Conservation (phyloP, 2,888 invertebrate species). For the Ischnura elegans region DNA sequence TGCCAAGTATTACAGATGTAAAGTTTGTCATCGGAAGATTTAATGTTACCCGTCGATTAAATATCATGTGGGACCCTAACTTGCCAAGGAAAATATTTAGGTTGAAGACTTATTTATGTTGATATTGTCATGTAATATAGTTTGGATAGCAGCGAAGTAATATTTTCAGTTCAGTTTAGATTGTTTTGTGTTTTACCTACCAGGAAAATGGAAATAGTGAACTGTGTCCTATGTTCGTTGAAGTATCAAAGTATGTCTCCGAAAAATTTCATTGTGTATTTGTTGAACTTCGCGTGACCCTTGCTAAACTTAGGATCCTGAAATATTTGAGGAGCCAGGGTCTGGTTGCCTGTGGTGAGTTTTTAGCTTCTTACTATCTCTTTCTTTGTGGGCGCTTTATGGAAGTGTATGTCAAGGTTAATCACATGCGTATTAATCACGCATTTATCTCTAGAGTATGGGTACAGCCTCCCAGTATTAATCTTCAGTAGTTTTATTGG, state of each 20-base stretch:
- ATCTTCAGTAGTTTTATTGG: not conserved
- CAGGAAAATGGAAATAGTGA: not conserved
- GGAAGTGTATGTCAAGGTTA: too few species aligned
- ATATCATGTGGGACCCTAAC: not conserved
- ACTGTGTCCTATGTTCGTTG: not conserved
- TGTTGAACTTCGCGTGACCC: constrained; percentile 33
- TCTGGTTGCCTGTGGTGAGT: constrained; percentile 21
- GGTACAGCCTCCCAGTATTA: not conserved
- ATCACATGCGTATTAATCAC: constrained; percentile 8
- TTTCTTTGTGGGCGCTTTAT: not conserved
- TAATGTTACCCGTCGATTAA: not conserved
- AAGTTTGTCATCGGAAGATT: not conserved
- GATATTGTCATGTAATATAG: not conserved
- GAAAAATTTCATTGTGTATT: not conserved
- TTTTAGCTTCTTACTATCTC: not conserved
- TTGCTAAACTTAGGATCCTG: constrained; percentile 25
- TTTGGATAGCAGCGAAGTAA: not conserved
- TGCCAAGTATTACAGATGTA: not conserved
- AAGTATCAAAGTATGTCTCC: not conserved
- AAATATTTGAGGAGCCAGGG: not conserved
- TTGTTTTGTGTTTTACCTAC: not conserved
- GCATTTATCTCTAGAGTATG: not conserved
- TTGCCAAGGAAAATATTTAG: not conserved
- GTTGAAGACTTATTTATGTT: not conserved
- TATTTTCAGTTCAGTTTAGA: not conserved